These are phyloP conservation scores for Scaptodrosophila latifasciaeformis DNA, from an alignment of 2,888 invertebrate genomes.

Conservation along the genomic window DNA sequence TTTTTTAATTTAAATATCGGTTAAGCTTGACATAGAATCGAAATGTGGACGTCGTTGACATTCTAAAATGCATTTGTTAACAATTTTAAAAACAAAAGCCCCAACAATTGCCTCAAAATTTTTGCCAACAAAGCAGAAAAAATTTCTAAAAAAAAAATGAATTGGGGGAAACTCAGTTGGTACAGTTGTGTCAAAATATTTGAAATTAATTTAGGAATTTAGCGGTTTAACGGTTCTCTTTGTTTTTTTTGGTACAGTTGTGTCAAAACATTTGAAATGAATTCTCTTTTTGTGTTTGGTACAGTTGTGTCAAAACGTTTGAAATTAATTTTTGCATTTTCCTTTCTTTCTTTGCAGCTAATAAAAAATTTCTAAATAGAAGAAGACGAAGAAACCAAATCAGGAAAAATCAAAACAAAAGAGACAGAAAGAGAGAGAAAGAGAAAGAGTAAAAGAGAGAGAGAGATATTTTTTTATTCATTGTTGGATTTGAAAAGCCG, in stretches of 20 bases:
- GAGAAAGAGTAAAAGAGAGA: not conserved
- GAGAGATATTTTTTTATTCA: not conserved
- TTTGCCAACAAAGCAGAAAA: conserved; percentile 7
- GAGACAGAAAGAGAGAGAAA: conserved; percentile 4
- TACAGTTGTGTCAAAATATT: not conserved
- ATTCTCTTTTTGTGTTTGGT: too few relatives aligned
- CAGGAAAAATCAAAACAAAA: conserved; percentile 7
- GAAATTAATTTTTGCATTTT: conserved; percentile 7
- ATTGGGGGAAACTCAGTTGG: too few relatives aligned
- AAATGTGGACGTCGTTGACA: conserved; percentile 62
- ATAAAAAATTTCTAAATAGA: conserved; percentile 13
- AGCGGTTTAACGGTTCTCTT: too few relatives aligned
- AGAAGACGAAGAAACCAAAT: not conserved
- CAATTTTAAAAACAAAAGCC: conserved; percentile 44
- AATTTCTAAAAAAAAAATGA: conserved; percentile 2
- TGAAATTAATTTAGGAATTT: conserved; percentile 7
- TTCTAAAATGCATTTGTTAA: conserved; percentile 67
- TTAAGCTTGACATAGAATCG: conserved; percentile 64
- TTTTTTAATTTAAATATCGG: too few relatives aligned
- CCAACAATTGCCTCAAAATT: not conserved
- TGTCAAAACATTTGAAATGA: too few relatives aligned
- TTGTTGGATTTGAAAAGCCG: conserved; percentile 50
- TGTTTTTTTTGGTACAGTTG: too few relatives aligned
- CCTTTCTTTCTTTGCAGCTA: conserved; percentile 32
- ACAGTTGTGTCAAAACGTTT: not conserved